These are phyloP conservation scores for Patagioenas fasciata DNA, from an alignment of 2,113 vertebrate species.

Conservation along the genomic window DNA sequence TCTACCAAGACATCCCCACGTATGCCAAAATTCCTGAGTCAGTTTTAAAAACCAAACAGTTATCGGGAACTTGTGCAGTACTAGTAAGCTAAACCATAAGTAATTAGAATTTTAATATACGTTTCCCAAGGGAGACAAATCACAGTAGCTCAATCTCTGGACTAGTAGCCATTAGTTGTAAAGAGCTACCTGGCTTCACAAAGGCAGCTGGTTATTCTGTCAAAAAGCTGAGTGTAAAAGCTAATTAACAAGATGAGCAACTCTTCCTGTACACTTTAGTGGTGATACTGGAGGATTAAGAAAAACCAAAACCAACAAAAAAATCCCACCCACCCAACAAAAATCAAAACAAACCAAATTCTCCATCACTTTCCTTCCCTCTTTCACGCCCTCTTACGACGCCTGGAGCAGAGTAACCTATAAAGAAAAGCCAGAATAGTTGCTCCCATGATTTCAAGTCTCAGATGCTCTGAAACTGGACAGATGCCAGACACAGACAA, in stretches of 20 bases:
- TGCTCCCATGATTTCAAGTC: not conserved
- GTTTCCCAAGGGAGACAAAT: not conserved
- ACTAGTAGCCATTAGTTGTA: not conserved
- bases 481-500: constrained; percentile 27
- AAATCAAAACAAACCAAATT: not conserved
- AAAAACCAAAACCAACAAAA: not conserved
- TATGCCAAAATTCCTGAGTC: not conserved
- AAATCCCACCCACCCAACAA: not conserved
- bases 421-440: not conserved
- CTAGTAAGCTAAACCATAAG: not conserved
- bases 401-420: not conserved
- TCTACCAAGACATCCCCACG: not conserved
- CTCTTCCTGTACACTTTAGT: not conserved
- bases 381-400: not conserved
- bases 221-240: not conserved
- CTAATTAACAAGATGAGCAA: not conserved
- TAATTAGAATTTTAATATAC: not conserved
- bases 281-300: not conserved
- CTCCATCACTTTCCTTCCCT: not conserved
- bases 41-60: not conserved
- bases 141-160: not conserved
- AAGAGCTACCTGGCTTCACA: not conserved
- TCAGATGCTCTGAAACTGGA: constrained; percentile 22
- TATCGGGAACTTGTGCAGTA: not conserved
- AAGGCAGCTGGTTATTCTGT: not conserved